Base-by-base conservation (phyloP, 2,797 vertebrate genomes). In the Hipposideros larvatus region DNA sequence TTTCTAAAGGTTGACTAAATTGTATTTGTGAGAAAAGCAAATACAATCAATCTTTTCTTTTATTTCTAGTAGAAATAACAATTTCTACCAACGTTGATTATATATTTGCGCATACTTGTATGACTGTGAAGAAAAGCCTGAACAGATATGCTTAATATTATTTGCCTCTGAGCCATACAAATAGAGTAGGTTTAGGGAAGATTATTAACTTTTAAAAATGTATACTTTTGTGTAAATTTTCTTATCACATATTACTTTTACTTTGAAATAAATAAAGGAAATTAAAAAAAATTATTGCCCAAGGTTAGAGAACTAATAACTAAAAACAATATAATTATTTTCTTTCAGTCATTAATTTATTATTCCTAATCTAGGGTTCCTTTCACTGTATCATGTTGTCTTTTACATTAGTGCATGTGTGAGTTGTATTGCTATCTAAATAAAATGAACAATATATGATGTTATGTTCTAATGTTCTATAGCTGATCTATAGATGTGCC, bases 181-280 rank as follows among this genome's bases (percentile, higher is more conserved):
- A 75, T n/a, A 2, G 18, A 78, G 3, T 68, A 68, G 24, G 18
- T 57, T 57, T 11, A 61, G 66, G 43, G 9, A 55, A 59, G 63
- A 51, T 59, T 61, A 34, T 43, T 66, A 86, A 53, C 4, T 55
- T 78, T 51, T 43, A 66, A 65, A 90, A 41, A 22, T 41, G 26
- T 7, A 46, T 16, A 11, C 1, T 15, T 68, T 43, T 87, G 7
- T 31, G 5, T 11, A 74, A 65, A 73, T 68, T 93, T 83, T 77
- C 22, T 8, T 68, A 75, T 48, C 19, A 74, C 13, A 34, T 63
- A 48, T 74, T 80, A 53, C 4, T 84, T 91, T 90, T 59, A 53
- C 55, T 90, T 66, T 37, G 93, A 88, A 92, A 96, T 65, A 92
- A 31, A 83, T 28, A 18, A 28, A 68, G 7, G 8, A 34, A 57